Conservation (phyloP, 2,797 vertebrate species). For the Smutsia gigantea region DNA sequence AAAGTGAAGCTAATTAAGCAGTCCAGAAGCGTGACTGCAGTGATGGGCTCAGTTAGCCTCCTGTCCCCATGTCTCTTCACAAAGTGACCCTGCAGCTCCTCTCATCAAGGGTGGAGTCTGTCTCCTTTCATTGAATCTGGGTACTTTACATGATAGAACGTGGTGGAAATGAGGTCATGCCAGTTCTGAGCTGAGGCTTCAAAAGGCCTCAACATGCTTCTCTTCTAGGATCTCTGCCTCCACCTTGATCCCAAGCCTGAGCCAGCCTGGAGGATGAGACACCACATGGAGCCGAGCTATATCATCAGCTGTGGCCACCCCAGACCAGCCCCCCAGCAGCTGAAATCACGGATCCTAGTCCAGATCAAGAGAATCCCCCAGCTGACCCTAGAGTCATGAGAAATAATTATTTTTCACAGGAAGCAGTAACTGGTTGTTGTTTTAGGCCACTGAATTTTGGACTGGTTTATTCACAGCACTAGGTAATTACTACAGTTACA, state of each 20-base stretch:
- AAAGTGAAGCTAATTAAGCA: background rate
- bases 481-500: background rate
- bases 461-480: background rate
- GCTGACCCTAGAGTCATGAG: background rate
- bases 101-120: background rate
- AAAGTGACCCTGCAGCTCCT: background rate
- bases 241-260: background rate
- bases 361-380: background rate
- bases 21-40: background rate
- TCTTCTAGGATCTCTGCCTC: background rate
- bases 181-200: background rate
- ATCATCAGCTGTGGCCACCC: background rate
- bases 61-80: background rate
- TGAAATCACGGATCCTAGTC: background rate
- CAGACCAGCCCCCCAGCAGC: background rate
- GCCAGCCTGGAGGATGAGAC: background rate
- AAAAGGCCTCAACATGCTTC: background rate
- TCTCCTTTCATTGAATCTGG: background rate
- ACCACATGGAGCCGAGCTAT: fast-evolving
- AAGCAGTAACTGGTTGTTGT: background rate
- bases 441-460: background rate
- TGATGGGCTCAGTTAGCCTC: background rate
- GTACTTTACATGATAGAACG: background rate
- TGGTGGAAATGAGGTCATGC: background rate
- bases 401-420: background rate